These are phyloP conservation scores for Equus przewalskii DNA, from an alignment of 2,113 vertebrate genomes.

Conservation along the genomic window DNA sequence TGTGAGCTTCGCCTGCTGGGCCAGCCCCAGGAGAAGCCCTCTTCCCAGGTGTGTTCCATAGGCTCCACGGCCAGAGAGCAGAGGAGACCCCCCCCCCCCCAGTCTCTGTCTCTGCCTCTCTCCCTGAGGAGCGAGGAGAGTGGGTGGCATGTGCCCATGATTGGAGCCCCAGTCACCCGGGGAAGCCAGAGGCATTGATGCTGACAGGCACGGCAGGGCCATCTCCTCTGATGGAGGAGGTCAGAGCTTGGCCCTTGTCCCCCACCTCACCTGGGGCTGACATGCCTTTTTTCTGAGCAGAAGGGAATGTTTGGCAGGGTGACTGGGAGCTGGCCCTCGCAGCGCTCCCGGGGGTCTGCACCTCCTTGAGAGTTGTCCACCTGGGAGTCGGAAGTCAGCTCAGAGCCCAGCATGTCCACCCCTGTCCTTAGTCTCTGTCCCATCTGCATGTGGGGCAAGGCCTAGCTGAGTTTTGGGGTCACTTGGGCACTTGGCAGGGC, in stretches of 20 bases:
- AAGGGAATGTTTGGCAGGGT: not conserved
- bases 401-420: not conserved
- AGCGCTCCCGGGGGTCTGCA: not conserved
- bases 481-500: too few relatives aligned
- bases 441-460: too few relatives aligned
- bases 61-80: not conserved
- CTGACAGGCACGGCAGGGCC: not conserved
- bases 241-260: not conserved
- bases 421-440: too few relatives aligned
- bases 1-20: too few relatives aligned
- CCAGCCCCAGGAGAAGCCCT: too few relatives aligned
- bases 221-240: not conserved
- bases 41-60: not conserved
- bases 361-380: not conserved
- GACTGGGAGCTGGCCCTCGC: too few relatives aligned
- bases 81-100: not conserved
- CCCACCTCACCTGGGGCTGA: too few relatives aligned
- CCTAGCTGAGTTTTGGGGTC: too few relatives aligned
- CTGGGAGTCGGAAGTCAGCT: not conserved
- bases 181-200: not conserved
- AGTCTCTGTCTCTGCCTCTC: not conserved
- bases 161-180: not conserved
- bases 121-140: too few relatives aligned
- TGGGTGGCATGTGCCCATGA: fast-evolving
- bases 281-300: not conserved